Base-by-base conservation (phyloP, 1,140 invertebrate genomes). In the Calephelis nemesis region DNA sequence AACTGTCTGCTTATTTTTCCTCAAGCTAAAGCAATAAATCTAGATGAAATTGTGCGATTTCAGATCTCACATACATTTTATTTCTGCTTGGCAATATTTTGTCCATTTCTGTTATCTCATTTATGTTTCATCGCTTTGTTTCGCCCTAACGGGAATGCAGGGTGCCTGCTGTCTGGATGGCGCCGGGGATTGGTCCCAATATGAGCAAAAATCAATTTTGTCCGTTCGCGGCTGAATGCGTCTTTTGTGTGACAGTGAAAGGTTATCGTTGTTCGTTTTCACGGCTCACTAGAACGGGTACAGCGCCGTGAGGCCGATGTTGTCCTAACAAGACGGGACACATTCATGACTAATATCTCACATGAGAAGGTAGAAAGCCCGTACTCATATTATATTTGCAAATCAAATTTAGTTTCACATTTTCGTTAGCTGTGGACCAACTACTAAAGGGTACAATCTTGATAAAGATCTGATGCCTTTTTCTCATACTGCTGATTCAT, bases 181-280 rank as follows among this genome's bases (percentile, higher is more conserved):
- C 67, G 58, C 30, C 73, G 67, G 76, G 79, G 87, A 60, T 60
- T n/a, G 58, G 58, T n/a, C 10, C 58, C 58, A 60, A 60, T 89
- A 85, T 86, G 83, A 83, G 74, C 81, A 85, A 86, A 89, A 87
- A 87, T 88, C 86, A 87, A 88, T 89, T 87, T 83, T 76, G 84
- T 77, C 74, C 71, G 75, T 84, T 87, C 83, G 74, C 82, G 85
- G 78, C 74, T 84, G 78, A 84, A 67, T 77, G 84, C 74, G 71
- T 72, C 83, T 83, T 87, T 89, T 89, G 85, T 83, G 72, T 67
- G 75, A 77, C 81, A 83, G 69, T 87, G 81, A 86, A 87, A 87
- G 80, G 82, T 86, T 85, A 85, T 86, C 78, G 82, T 73, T 80
- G 83, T 84, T 78, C 78, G 83, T 87, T 89, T 85, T 87, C 81